Evolutionary conservation across 92 coral and sea anemone genomes (phyloP), one percentile per base, ranked within the genome.

Genomic region (Pocillopora meandrina): DNA sequence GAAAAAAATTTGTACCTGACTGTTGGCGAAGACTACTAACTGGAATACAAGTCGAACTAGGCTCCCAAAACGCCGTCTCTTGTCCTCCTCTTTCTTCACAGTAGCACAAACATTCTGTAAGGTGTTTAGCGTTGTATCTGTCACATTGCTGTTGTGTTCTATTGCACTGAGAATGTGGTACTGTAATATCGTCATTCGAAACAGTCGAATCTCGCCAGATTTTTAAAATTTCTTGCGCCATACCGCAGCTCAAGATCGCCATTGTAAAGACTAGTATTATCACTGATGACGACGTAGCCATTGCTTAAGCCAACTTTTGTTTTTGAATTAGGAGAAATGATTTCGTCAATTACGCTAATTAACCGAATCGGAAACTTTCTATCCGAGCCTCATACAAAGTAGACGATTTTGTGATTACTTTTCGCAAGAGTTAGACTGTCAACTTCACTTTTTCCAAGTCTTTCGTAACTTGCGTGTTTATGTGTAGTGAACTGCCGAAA

Each of bases 1-100:
- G 4, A 42, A 42, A 42, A 42, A 42, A 42, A 42, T 42, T 42
- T 59, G 10, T 59, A 81, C 85, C 85, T 81, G 85, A 42, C 10
- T 35, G 55, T 3, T 81, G 85, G 12, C 85, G 77, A 8, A 75
- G 60, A 9, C 0, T 12, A 19, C 34, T 12, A 56, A 81, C 85
- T 71, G 5, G 55, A 35, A 71, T 16, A 33, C 85, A 81, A 1
- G 58, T 36, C 36, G 58, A 19, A 55, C 2, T 81, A 2, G 70
- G 63, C 47, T 81, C 85, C 17, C 6, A 81, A 58, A 81, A 81
- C 2, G 78, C 61, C 0, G 62, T 12, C 1, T 12, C 3, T 21
- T 70, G 0, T 9, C 47, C 16, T 14, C 21, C 52, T 16, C 0
- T 7, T 1, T 35, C 20, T 0, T 20, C 7, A 58, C 85, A 81